Evolutionary conservation across 1,140 invertebrate species (phyloP).

Genomic region (Pinna nobilis): DNA sequence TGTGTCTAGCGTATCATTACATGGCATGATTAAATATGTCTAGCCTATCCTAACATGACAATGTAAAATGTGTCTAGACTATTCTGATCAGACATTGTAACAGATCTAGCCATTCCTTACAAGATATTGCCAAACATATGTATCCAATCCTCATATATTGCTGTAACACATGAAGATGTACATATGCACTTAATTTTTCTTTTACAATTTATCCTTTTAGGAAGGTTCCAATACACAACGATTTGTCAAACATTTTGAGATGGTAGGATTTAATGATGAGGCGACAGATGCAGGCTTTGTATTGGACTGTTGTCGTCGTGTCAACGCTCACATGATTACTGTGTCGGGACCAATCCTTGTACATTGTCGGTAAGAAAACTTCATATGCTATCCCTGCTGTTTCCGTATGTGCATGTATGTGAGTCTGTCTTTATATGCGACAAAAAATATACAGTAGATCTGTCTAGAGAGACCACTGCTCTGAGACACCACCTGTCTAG

Average conservation of each 20-base stretch:
- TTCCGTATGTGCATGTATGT: not conserved
- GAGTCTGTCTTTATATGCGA: not conserved
- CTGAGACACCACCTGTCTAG: too few relatives aligned
- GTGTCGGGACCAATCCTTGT: conserved; percentile 63
- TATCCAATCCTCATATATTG: too few relatives aligned
- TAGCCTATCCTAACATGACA: too few relatives aligned
- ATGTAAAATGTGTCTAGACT: too few relatives aligned
- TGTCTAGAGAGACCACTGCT: too few relatives aligned
- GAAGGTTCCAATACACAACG: conserved; percentile 54
- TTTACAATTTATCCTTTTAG: conserved; percentile 37
- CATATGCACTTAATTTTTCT: not conserved
- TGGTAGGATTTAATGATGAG: conserved; percentile 68
- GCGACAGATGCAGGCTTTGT: conserved; percentile 62
- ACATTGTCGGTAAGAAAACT: conserved; percentile 61
- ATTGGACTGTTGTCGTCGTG: conserved; percentile 61
- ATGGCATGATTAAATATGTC: too few relatives aligned
- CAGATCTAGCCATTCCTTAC: too few relatives aligned
- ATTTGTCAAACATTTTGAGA: conserved; percentile 67
- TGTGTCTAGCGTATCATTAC: too few relatives aligned
- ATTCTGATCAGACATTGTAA: too few relatives aligned
- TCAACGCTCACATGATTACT: conserved; percentile 48
- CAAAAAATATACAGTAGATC: too few relatives aligned
- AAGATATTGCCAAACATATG: too few relatives aligned
- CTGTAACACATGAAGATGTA: too few relatives aligned
- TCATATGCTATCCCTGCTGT: not conserved